Conservation (phyloP, 2,797 vertebrate species). For the Falco rusticolus region DNA sequence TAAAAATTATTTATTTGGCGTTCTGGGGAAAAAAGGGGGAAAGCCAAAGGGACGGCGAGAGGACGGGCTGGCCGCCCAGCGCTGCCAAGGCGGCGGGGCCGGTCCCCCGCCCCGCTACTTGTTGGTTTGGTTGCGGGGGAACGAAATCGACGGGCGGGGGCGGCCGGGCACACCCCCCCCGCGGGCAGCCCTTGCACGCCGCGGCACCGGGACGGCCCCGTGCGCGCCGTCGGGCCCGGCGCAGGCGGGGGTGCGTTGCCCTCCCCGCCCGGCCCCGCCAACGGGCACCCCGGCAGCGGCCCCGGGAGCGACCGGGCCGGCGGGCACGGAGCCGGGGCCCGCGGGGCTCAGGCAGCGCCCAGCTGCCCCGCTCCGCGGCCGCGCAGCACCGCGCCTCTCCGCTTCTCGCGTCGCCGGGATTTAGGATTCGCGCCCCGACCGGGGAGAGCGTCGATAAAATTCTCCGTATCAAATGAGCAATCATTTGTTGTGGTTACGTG, state of each 20-base stretch:
- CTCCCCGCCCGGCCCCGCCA: neutral
- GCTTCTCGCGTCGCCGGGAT: constrained; percentile 7
- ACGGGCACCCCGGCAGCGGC: too few species aligned
- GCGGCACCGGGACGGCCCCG: neutral
- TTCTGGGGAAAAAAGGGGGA: rapidly evolving
- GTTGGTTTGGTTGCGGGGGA: neutral
- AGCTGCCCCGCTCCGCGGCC: neutral
- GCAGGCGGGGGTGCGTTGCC: neutral
- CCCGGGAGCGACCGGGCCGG: neutral
- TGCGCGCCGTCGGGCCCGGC: neutral
- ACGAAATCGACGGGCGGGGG: neutral
- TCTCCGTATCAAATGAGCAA: constrained; percentile 80
- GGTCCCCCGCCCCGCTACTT: neutral
- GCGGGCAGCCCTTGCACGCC: neutral
- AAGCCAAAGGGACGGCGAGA: neutral
- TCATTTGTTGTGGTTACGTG: constrained; percentile 80
- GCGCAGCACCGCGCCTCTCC: neutral
- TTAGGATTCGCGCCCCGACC: constrained; percentile 65
- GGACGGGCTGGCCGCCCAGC: neutral
- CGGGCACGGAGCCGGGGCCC: neutral
- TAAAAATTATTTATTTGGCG: neutral
- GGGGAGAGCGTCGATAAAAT: constrained; percentile 73
- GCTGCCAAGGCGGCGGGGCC: neutral
- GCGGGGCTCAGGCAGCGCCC: neutral
- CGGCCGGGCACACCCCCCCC: neutral